Percentiles rank a stretch among this genome's conserved stretches.
Evolutionary conservation across 1,140 invertebrate genomes (phyloP).

Genomic region (Conus ventricosus): DNA sequence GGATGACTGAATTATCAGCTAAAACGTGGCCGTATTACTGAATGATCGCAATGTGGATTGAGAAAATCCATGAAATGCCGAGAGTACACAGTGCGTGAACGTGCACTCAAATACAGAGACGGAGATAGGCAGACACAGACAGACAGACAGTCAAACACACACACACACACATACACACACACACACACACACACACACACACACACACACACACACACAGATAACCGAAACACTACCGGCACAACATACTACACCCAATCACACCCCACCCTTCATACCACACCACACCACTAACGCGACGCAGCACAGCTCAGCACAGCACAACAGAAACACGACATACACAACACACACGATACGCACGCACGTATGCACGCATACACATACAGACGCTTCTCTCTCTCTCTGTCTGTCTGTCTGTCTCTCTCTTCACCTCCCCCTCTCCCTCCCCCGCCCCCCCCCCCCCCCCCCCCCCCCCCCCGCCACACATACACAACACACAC

Average conservation of each 20-base stretch:
- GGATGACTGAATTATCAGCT: neutral
- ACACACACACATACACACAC: neutral
- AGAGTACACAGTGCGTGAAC: no score
- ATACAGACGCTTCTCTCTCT: neutral
- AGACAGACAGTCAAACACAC: neutral
- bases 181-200: neutral
- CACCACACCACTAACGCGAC: no score
- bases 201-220: neutral
- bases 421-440: neutral
- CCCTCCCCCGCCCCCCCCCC: no score
- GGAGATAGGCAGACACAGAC: slow-evolving; percentile 1
- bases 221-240: neutral
- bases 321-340: no score
- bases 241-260: neutral
- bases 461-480: no score
- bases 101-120: neutral
- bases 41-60: no score
- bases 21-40: no score
- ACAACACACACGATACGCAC: neutral
- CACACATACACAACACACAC: no score
- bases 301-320: no score
- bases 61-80: no score
- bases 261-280: no score
- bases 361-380: neutral
- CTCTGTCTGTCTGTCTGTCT: neutral